Evolutionary conservation across 2,797 vertebrate genomes (phyloP).

Genomic region (Hippoglossus hippoglossus): DNA sequence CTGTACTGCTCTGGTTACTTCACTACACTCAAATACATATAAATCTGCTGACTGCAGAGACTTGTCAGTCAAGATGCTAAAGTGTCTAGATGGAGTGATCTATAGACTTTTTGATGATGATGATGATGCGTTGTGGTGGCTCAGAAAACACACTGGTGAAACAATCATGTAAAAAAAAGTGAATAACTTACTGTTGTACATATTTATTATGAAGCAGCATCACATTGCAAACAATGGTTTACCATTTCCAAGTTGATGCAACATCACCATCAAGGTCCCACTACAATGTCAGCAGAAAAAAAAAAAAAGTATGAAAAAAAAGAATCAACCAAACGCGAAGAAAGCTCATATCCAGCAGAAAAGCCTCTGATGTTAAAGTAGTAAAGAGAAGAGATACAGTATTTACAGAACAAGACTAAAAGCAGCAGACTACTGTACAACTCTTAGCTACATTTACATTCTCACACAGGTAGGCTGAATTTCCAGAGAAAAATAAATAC

Average conservation of each 20-base stretch:
- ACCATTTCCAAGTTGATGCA: constrained; percentile 54
- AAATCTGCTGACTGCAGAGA: no score
- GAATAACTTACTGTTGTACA: constrained; percentile 41
- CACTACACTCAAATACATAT: no score
- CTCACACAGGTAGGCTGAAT: constrained; percentile 68
- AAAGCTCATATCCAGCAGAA: constrained; percentile 39
- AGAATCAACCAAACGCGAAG: constrained; percentile 39
- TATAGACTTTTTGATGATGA: no score
- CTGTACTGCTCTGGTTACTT: no score
- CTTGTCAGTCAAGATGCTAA: no score
- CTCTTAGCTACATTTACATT: constrained; percentile 78
- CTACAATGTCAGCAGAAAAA: constrained; percentile 63
- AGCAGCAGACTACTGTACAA: constrained; percentile 78
- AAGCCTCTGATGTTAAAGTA: constrained; percentile 59
- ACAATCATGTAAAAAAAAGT: not conserved
- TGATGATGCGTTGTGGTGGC: not conserved
- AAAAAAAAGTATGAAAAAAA: constrained; percentile 49
- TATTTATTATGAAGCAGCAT: constrained; percentile 77
- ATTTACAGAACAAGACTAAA: constrained; percentile 77
- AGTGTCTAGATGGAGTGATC: no score
- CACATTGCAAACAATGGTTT: constrained; percentile 63
- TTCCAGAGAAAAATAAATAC: constrained; percentile 85
- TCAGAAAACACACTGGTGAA: not conserved
- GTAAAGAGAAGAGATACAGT: constrained; percentile 64
- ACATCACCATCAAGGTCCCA: constrained; percentile 57